Evolutionary conservation across 2,797 vertebrate genomes (phyloP), one percentile per base, ranked within the genome.

Genomic region (Pseudocheirus occidentalis): DNA sequence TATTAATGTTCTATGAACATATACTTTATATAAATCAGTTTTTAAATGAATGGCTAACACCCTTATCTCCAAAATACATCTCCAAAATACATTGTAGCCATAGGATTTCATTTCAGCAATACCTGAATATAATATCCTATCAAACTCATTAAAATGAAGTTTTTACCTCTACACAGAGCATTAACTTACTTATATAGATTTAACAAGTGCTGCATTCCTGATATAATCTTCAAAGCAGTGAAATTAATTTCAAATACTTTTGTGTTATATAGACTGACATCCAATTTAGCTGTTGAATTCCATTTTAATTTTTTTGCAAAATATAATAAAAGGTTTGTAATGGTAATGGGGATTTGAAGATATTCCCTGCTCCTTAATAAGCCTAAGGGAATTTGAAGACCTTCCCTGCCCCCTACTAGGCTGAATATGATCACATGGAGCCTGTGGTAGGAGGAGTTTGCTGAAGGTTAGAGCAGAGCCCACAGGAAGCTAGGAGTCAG

Each of bases 201-300:
- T 24, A 24, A 28, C 81, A 46, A 7, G 24, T 54, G 0, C 0
- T 40, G 18, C 18, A 27, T 4, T 3, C 73, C 54, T 31, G 0
- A 2, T n/a, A 54, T 55, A 28, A 46, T 40, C 28, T 73, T 54
- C 89, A 46, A 5, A 58, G 52, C 91, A 46, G 21, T 34, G 14
- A 34, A 27, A 0, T 12, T 12, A 29, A 24, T 55, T 92, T 0
- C 14, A 91, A 46, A 9, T 0, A 0, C 0, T 0, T 40, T 1
- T 91, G n/a, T 0, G 0, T 0, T 1, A 66, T n/a, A 90, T 50
- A 54, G 46, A 1, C 73, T 9, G 90, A 58, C 27, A 31, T n/a
- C 53, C 40, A 40, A n/a, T 21, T 3, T 29, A 31, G 27, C 52
- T 52, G 28, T 14, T 0, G 1, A 3, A 12, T 52, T 31, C 31